These are phyloP conservation scores for Antheraea assamensis DNA, from an alignment of 2,888 invertebrate genomes.

Conservation along the genomic window DNA sequence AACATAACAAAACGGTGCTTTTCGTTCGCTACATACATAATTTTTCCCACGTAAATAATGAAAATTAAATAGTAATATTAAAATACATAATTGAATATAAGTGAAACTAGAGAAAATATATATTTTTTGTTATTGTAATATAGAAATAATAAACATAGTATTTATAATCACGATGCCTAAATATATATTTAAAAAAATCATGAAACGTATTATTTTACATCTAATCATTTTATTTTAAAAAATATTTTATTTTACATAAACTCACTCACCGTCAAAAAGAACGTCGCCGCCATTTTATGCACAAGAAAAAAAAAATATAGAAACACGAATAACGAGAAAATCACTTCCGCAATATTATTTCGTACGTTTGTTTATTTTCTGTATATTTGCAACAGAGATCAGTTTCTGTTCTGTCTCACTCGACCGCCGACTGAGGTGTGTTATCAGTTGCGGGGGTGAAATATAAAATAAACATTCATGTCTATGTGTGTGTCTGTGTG, in stretches of 20 bases:
- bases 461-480: conserved; percentile 7
- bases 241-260: background rate
- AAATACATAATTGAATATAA: too few relatives aligned
- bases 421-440: background rate
- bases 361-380: background rate
- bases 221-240: background rate
- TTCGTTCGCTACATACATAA: too few relatives aligned
- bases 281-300: background rate
- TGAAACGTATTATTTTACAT: too few relatives aligned
- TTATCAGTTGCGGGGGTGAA: background rate
- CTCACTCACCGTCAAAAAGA: background rate
- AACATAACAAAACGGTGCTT: too few relatives aligned
- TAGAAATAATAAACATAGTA: too few relatives aligned
- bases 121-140: too few relatives aligned
- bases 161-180: too few relatives aligned
- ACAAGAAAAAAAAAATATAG: background rate
- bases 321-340: background rate
- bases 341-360: background rate
- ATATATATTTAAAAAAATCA: too few relatives aligned
- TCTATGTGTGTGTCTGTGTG: background rate
- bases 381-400: background rate
- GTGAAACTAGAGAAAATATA: too few relatives aligned
- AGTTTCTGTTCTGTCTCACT: background rate
- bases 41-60: too few relatives aligned
- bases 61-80: too few relatives aligned